Evolutionary conservation across 30 jellyfish, hydroid and myxozoan genomes (phyloP), one percentile per base, ranked within the genome.

Genomic region (Clytia hemisphaerica): DNA sequence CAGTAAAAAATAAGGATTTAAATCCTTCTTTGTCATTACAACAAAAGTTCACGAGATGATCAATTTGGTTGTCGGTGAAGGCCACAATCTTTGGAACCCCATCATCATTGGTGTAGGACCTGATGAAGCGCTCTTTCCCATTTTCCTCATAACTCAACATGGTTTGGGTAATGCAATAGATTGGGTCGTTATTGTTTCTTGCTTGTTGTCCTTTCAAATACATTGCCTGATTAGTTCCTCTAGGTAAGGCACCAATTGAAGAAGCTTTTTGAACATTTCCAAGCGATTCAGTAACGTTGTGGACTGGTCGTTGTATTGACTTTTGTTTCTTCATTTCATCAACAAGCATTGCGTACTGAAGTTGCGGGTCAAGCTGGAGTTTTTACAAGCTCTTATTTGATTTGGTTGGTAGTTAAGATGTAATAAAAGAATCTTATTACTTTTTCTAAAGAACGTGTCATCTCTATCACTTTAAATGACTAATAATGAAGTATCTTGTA

Each of bases 291-390:
- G n/a, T n/a, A 59, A 59, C 54, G 35, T 24, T 30, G n/a, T 59
- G 73, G 16, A 59, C 3, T 9, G 57, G 26, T 59, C 54, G 27
- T 54, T 34, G 28, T 54, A 38, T 34, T n/a, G n/a, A n/a, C 5
- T 59, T 59, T 15, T 24, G 22, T 29, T 9, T 59, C 35, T 59
- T 59, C 73, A 59, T 12, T 59, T 59, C 35, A n/a, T n/a, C n/a
- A n/a, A n/a, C n/a, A n/a, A n/a, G n/a, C n/a, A n/a, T n/a, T 22
- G 73, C 35, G 61, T 54, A 29, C 54, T 59, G 73, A 54, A 29
- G 35, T 30, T 49, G 31, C 15, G 54, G 54, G 26, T 16, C n/a
- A n/a, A n/a, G n/a, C n/a, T n/a, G n/a, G n/a, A n/a, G n/a, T n/a
- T n/a, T n/a, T n/a, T n/a, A n/a, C n/a, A n/a, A n/a, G n/a, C n/a